Conservation (phyloP, 2,888 invertebrate genomes). For the Atherix ibis region DNA sequence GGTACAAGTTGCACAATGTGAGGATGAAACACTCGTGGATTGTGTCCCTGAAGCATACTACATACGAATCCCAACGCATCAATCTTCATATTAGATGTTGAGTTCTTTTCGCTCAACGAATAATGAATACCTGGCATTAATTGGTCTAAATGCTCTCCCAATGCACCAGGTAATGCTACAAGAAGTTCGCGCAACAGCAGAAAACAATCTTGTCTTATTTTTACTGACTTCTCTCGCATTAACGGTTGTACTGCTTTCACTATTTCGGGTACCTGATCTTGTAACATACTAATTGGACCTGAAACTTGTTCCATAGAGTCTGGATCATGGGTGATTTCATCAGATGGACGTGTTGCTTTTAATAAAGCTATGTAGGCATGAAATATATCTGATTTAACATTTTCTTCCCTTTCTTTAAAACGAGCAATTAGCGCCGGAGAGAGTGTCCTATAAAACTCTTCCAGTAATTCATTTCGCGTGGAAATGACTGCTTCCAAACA, state of each 20-base stretch:
- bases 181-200: conserved; percentile 80
- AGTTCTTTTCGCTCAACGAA: conserved; percentile 79
- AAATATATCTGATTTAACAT: conserved; percentile 96
- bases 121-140: conserved; percentile 82
- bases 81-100: conserved; percentile 95
- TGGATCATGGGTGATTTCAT: conserved; percentile 44
- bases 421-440: conserved; percentile 83
- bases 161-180: conserved; percentile 73
- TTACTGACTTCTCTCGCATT: conserved; percentile 70
- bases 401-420: conserved; percentile 82
- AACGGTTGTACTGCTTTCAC: conserved; percentile 81
- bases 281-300: conserved; percentile 45
- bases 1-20: conserved; percentile 66
- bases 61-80: conserved; percentile 82
- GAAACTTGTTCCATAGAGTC: conserved; percentile 59
- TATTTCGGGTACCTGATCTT: conserved; percentile 52
- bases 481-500: conserved; percentile 90
- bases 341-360: conserved; percentile 68
- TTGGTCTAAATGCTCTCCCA: conserved; percentile 67
- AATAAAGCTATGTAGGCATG: conserved; percentile 89
- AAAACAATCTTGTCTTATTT: conserved; percentile 85
- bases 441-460: conserved; percentile 74
- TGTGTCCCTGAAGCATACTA: conserved; percentile 28
- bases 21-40: conserved; percentile 48
- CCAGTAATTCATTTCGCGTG: conserved; percentile 78